Evolutionary conservation across 2,888 invertebrate species (phyloP).

Genomic region (Arrhopalites spinosus): DNA sequence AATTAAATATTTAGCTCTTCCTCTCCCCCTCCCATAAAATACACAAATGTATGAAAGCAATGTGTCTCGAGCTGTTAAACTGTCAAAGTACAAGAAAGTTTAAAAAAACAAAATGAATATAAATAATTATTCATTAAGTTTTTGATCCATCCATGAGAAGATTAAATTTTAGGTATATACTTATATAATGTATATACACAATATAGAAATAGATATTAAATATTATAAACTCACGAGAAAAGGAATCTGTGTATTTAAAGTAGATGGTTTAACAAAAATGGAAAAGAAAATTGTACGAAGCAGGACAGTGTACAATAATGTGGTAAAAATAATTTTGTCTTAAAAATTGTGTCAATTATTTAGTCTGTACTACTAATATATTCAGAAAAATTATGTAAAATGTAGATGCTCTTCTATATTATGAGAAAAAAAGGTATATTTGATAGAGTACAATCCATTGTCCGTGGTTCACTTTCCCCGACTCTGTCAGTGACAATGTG

Average conservation of each 20-base stretch:
- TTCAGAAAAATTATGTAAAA: neutral
- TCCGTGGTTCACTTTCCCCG: no score
- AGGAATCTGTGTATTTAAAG: neutral
- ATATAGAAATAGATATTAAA: no score
- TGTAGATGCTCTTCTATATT: no score
- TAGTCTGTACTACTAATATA: neutral
- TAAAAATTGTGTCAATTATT: neutral
- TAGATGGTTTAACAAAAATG: neutral
- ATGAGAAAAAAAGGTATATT: no score
- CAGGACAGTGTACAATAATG: neutral
- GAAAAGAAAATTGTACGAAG: neutral
- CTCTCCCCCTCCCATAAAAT: neutral
- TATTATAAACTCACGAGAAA: no score
- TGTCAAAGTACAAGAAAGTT: conserved; percentile 1
- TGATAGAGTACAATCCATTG: no score
- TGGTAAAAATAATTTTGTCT: neutral
- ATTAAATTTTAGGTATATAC: neutral
- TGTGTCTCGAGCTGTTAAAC: neutral
- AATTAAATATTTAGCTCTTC: neutral
- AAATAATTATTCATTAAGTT: neutral
- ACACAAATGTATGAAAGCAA: neutral
- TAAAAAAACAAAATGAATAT: neutral
- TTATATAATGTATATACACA: neutral
- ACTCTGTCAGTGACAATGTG: no score
- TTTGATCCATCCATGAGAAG: conserved; percentile 1